Evolutionary conservation across 64 coral and sea anemone genomes (phyloP).

Genomic region (Stylophora pistillata): DNA sequence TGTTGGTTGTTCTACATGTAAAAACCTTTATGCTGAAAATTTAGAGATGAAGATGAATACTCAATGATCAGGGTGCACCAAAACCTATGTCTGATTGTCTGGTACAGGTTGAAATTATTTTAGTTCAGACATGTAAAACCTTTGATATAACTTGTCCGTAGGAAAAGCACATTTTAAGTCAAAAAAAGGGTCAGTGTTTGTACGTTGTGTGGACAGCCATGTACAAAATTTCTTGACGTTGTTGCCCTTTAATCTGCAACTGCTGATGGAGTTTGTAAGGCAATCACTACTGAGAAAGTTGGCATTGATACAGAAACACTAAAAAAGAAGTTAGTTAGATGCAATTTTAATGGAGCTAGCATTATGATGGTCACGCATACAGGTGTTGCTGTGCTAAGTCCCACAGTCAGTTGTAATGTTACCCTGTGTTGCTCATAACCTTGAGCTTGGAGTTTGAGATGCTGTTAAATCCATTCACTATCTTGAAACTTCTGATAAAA

Average conservation of each 20-base stretch:
- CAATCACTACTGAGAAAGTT: constrained; percentile 5
- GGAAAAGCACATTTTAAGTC: too few species aligned
- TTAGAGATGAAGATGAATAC: too few species aligned
- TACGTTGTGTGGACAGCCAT: constrained; percentile 48
- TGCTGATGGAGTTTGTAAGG: constrained; percentile 20
- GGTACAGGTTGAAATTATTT: too few species aligned
- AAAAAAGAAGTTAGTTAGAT: constrained; percentile 50
- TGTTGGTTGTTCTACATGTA: too few species aligned
- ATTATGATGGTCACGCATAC: constrained; percentile 27
- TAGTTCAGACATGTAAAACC: too few species aligned
- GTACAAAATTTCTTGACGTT: constrained; percentile 42
- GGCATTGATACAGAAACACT: constrained; percentile 16
- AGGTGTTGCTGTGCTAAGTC: constrained; percentile 26
- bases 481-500: background rate
- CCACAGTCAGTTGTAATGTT: constrained; percentile 35
- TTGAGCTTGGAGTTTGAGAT: constrained; percentile 23
- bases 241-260: constrained; percentile 44
- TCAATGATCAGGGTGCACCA: too few species aligned
- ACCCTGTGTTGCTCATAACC: constrained; percentile 33
- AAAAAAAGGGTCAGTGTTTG: constrained; percentile 50
- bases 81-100: too few species aligned
- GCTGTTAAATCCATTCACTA: background rate
- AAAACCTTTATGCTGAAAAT: too few species aligned
- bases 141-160: too few species aligned
- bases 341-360: constrained; percentile 51